Conservation (phyloP, 2,797 vertebrate genomes). For the Psittacula derbiana region DNA sequence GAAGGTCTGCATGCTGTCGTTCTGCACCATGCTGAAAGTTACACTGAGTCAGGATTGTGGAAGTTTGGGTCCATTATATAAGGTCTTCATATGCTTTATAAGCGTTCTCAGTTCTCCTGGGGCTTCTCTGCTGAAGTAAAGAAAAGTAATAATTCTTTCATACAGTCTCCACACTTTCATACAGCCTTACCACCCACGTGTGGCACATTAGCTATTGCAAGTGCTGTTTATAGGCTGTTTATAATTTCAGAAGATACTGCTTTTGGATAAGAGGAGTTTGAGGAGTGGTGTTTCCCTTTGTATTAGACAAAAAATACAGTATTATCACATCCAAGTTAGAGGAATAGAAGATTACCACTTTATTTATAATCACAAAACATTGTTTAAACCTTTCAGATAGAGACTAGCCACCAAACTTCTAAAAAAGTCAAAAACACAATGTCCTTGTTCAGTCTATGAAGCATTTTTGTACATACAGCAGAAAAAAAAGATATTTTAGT, state of each 20-base stretch:
- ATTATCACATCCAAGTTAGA: not conserved
- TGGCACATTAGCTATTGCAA: not conserved
- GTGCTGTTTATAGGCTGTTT: not conserved
- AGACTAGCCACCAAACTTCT: not conserved
- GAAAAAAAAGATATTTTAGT: not conserved
- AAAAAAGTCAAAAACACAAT: not conserved
- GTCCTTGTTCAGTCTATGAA: not conserved
- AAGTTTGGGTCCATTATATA: not conserved
- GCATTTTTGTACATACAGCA: not conserved
- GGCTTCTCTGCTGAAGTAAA: not conserved
- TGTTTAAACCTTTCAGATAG: not conserved
- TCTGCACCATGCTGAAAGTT: not conserved
- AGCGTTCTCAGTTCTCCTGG: not conserved
- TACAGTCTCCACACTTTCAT: not conserved
- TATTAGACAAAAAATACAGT: not conserved
- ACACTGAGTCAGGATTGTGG: not conserved
- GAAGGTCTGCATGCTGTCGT: not conserved
- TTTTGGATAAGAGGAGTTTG: not conserved
- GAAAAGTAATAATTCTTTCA: not conserved
- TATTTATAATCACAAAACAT: not conserved
- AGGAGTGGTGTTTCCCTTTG: not conserved
- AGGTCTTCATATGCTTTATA: not conserved
- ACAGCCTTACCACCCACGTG: not conserved
- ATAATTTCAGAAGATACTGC: not conserved
- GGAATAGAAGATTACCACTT: not conserved